A percentile compares a stretch with the other conserved stretches of the same genome.
Evolutionary conservation across 2,797 vertebrate genomes (phyloP).

Genomic region (Microchirus variegatus): DNA sequence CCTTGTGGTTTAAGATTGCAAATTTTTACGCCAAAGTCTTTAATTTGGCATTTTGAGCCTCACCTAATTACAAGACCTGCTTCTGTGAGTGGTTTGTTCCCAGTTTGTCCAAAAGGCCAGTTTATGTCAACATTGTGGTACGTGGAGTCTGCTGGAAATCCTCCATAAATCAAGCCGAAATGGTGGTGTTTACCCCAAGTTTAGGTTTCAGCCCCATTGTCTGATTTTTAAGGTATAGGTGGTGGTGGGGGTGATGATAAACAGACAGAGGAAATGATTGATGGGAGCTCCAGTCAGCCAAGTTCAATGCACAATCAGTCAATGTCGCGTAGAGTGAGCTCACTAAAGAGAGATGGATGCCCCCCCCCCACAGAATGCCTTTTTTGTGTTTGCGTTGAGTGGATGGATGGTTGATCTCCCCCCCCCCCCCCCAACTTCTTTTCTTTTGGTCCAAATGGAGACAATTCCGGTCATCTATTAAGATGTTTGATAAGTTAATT

Average conservation of each 20-base stretch:
- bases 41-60: slow-evolving; percentile 30
- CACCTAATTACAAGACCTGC: slow-evolving; percentile 19
- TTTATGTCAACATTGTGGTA: slow-evolving; percentile 15
- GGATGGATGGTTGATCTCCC: slow-evolving; percentile 35
- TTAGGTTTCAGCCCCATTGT: slow-evolving; percentile 44
- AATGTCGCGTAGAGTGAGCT: slow-evolving; percentile 61
- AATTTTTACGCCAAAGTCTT: slow-evolving; percentile 28
- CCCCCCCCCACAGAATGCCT: slow-evolving; percentile 39
- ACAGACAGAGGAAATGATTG: slow-evolving; percentile 66
- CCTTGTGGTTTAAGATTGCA: slow-evolving; percentile 22
- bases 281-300: slow-evolving; percentile 67
- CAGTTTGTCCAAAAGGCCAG: slow-evolving; percentile 6
- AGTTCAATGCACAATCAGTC: slow-evolving; percentile 77
- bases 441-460: slow-evolving; percentile 4
- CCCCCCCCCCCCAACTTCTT: too few relatives aligned
- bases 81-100: slow-evolving; percentile 17
- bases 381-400: slow-evolving; percentile 53
- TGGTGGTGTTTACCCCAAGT: slow-evolving; percentile 14
- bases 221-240: slow-evolving; percentile 24
- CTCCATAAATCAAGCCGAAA: slow-evolving; percentile 38
- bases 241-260: slow-evolving; percentile 48
- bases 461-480: slow-evolving; percentile 23
- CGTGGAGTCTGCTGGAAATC: slow-evolving; percentile 15
- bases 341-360: slow-evolving; percentile 73
- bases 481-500: slow-evolving; percentile 35